Evolutionary conservation across 2,797 vertebrate species (phyloP), one percentile per base, ranked within the genome.

Genomic region (Siniperca obscura): DNA sequence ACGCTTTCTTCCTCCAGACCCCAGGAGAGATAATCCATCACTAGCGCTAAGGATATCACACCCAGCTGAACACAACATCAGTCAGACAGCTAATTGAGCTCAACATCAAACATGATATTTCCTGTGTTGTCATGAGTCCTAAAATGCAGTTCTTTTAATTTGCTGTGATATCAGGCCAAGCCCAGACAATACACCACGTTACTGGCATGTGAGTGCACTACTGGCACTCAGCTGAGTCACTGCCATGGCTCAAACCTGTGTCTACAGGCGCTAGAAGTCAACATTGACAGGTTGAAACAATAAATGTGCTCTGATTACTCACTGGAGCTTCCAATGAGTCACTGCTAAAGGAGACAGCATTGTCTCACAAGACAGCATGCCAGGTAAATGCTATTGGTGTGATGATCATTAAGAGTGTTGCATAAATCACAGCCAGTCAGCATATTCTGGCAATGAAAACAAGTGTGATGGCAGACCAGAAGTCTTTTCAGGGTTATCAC

Each of bases 231-330:
- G 85, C 90, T 92, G 91, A 94, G 88, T 93, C 91, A 94, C 82
- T 57, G 75, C 79, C 64, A 4, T 11, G 75, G 90, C 86, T 93
- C 86, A 86, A 91, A 93, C 88, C 88, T 92, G 90, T 92, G 92
- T 93, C 91, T 93, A 93, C 90, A 92, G 89, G 92, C 92, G 13
- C 80, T 78, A 46, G 25, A 85, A 92, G 87, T 89, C 86, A 80
- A 90, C 85, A 85, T 82, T 84, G 90, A 91, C 90, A 91, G 93
- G 94, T 92, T 91, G 86, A 90, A 92, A 94, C 91, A 92, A 89
- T 93, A 92, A 91, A 91, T 82, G 86, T 65, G 82, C 88, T 89
- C 86, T 76, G 88, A 91, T 94, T 94, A 94, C 90, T 95, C 94
- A 94, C 84, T 81, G 86, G 83, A 88, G 86, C 90, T 78, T 91